Evolutionary conservation across 2,113 vertebrate genomes (phyloP).

Genomic region (Hoplias malabaricus): DNA sequence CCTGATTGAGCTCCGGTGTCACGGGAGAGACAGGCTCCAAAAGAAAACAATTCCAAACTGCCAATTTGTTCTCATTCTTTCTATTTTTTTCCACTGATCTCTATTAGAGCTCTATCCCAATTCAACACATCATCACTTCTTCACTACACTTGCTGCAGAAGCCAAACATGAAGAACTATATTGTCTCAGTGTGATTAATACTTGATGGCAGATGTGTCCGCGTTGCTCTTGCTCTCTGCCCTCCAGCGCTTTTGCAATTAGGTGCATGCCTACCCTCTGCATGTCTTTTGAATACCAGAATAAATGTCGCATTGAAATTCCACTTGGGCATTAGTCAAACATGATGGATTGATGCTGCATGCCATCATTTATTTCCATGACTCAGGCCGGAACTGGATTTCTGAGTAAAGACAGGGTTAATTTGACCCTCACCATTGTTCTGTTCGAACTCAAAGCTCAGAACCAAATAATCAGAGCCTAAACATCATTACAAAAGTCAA

Average conservation of each 20-base stretch:
- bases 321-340: slow-evolving; percentile 43
- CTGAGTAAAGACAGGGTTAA: slow-evolving; percentile 31
- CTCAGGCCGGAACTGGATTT: slow-evolving; percentile 27
- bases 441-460: too few species aligned
- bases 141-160: neutral
- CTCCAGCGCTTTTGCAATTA: slow-evolving; percentile 39
- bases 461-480: too few species aligned
- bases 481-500: neutral
- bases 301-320: slow-evolving; percentile 55
- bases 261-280: slow-evolving; percentile 22
- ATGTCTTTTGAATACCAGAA: slow-evolving; percentile 48
- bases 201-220: neutral
- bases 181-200: slow-evolving; percentile 21
- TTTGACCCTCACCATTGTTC: slow-evolving; percentile 11
- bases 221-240: neutral
- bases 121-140: neutral
- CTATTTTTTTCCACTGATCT: neutral
- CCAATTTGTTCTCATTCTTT: neutral
- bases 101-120: neutral
- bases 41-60: neutral
- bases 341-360: slow-evolving; percentile 43
- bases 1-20: slow-evolving; percentile 16
- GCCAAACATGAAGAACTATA: neutral
- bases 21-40: neutral
- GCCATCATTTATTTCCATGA: slow-evolving; percentile 44